Evolutionary conservation across 2,113 vertebrate genomes (phyloP), one percentile per base, ranked within the genome.

Genomic region (Pterophyllum scalare): DNA sequence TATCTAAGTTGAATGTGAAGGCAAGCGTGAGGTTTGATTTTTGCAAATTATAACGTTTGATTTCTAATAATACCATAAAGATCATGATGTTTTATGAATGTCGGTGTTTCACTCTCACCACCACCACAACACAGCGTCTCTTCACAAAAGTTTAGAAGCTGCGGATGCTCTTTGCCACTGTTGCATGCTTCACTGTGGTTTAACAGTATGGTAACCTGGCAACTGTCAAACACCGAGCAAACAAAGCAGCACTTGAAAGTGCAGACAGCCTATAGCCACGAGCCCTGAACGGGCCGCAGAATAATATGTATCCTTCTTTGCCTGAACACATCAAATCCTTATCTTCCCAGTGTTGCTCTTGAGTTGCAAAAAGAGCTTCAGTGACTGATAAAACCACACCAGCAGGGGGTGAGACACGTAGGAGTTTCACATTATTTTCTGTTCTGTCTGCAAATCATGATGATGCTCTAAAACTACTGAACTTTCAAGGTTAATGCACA

Each of bases 151-250:
- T 57, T 76, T 20, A 40, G 13, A 76, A 79, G 58, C 12, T 59
- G 38, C 19, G 1, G 46, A 70, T 17, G 49, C 10, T 35, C 14
- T 77, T 81, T 81, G 9, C 9, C 10, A 56, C n/a, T 54, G 20
- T 64, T 38, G 6, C 17, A n/a, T 46, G 15, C 11, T 75, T 78
- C 46, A 3, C 28, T 77, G 6, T 38, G 35, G 80, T 84, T 90
- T 81, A 81, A 85, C 59, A 83, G 56, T 67, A 59, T 19, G 43
- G 84, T 84, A 84, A 79, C 90, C 84, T 81, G 82, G 83, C 82
- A 93, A 86, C 84, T 75, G 56, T 62, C 57, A 84, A 77, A 78
- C 61, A 56, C 35, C 2, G 19, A 85, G 79, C 72, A 84, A 86
- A 85, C 38, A 75, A 81, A 86, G 72, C 77, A 83, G 79, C 74